Conservation (phyloP, 2,113 vertebrate species). For the Erpornis zantholeuca region DNA sequence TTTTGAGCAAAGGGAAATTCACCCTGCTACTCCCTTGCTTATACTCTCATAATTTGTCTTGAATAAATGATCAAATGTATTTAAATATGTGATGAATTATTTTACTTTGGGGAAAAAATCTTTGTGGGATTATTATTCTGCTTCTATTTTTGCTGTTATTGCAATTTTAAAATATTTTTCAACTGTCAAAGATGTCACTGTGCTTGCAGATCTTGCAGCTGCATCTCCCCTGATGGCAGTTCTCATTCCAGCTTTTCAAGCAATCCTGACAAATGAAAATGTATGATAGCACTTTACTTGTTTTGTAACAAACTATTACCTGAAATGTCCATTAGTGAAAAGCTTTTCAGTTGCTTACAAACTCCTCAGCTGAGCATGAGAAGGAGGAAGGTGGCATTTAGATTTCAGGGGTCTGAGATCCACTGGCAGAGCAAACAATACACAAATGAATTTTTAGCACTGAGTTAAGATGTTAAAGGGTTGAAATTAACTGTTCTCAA, state of each 20-base stretch:
- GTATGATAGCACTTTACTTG: neutral
- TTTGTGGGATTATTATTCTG: neutral
- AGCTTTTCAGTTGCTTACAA: neutral
- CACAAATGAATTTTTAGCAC: slow-evolving; percentile 36
- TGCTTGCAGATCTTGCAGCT: neutral
- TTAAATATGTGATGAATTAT: neutral
- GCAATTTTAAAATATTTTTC: neutral
- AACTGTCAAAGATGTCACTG: neutral
- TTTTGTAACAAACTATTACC: neutral
- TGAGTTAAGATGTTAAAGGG: slow-evolving; percentile 11
- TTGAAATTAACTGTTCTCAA: neutral
- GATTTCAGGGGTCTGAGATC: neutral
- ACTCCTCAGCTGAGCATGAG: neutral
- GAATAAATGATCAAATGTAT: slow-evolving; percentile 35
- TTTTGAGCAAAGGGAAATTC: neutral
- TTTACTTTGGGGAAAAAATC: neutral
- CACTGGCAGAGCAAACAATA: neutral
- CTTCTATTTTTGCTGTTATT: neutral
- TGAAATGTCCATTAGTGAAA: neutral
- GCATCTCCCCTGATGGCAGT: neutral
- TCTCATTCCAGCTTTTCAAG: neutral
- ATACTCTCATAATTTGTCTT: neutral
- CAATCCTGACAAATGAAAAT: neutral
- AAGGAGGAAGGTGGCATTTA: neutral
- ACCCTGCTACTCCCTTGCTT: neutral